These are phyloP conservation scores for Calyptommatus sinebrachiatus DNA, from an alignment of 2,113 vertebrate genomes.

Conservation along the genomic window DNA sequence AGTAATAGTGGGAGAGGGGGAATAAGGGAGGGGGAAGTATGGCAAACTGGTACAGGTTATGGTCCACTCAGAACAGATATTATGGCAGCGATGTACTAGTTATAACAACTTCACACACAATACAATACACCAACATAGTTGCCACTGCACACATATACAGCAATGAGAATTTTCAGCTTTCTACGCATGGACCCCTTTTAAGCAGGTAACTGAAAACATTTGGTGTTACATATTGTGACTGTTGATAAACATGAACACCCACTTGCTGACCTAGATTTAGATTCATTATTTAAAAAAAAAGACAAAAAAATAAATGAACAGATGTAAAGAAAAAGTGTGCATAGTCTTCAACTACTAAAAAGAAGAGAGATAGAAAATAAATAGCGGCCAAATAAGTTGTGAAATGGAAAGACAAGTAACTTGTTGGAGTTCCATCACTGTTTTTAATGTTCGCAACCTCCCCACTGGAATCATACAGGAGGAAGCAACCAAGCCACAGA, in stretches of 20 bases:
- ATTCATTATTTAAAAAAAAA: neutral
- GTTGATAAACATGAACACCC: neutral
- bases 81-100: neutral
- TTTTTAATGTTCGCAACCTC: neutral
- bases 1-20: neutral
- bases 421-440: neutral
- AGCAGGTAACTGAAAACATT: neutral
- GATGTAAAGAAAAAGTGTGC: neutral
- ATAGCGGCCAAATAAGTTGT: neutral
- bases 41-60: too few species aligned
- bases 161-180: neutral
- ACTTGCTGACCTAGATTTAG: neutral
- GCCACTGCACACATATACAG: neutral
- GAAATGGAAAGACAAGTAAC: neutral
- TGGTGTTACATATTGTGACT: neutral
- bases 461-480: neutral
- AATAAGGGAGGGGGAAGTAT: neutral
- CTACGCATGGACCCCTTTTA: neutral
- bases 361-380: neutral
- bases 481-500: neutral
- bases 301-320: neutral
- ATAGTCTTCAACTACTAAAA: neutral
- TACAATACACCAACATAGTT: neutral
- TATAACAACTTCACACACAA: neutral
- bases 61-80: neutral